phyloP scores from a whole-genome alignment of 2,888 invertebrate genomes.

The Nomada ruficornis region DNA sequence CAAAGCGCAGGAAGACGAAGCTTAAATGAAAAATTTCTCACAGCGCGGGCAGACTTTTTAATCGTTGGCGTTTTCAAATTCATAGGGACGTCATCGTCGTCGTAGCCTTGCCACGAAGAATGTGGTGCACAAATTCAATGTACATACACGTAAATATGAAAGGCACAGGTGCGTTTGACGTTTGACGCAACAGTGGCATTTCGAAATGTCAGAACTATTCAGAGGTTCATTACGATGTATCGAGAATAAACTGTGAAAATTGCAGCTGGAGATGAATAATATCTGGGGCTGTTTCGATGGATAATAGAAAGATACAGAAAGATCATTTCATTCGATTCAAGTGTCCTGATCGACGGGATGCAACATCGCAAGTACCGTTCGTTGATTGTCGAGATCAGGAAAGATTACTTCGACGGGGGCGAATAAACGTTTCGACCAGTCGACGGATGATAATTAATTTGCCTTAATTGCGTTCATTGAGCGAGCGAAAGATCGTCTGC shows the following conservation, averaged over 20 bases:
- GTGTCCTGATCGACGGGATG: not conserved
- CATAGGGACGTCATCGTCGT: too few species aligned
- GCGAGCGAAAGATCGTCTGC: not conserved
- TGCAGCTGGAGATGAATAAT: not conserved
- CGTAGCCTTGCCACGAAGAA: too few species aligned
- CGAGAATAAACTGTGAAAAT: not conserved
- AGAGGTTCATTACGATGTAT: slow-evolving; percentile 16
- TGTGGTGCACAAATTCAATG: too few species aligned
- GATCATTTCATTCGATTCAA: slow-evolving; percentile 16
- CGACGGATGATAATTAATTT: slow-evolving; percentile 15
- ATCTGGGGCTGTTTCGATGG: too few species aligned
- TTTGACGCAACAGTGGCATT: not conserved
- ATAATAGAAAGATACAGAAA: too few species aligned
- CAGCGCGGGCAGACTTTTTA: too few species aligned
- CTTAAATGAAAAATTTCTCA: too few species aligned
- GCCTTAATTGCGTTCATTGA: slow-evolving; percentile 2
- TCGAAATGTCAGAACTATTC: not conserved
- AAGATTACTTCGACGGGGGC: not conserved
- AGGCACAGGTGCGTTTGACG: not conserved
- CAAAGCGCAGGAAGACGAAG: not conserved
- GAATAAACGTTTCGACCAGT: slow-evolving; percentile 10
- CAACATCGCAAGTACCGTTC: not conserved
- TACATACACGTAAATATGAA: not conserved
- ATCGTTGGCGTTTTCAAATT: too few species aligned
- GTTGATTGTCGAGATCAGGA: slow-evolving; percentile 24